phyloP scores from a whole-genome alignment of 2,797 vertebrate genomes.

The Microcaecilia unicolor region DNA sequence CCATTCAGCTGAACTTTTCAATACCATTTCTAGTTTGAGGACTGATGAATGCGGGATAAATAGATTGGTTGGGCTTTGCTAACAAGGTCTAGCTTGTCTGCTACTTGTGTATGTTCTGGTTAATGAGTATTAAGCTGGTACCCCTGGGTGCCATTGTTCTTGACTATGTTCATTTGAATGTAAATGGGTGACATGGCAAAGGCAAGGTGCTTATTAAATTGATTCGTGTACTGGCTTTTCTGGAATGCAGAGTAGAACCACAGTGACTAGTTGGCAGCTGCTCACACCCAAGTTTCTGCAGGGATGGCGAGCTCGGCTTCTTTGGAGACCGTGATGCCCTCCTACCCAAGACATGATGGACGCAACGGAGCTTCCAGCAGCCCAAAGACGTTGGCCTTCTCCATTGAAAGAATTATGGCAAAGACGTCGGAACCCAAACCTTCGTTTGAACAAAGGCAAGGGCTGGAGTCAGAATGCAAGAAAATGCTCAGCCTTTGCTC shows the following conservation, averaged over 20 bases:
- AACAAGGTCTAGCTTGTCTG: constrained; percentile 66
- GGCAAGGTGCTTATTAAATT: constrained; percentile 86
- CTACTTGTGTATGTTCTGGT: constrained; percentile 70
- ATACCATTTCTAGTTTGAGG: constrained; percentile 25
- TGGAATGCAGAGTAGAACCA: constrained; percentile 66
- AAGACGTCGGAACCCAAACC: constrained; percentile 74
- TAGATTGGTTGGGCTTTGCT: constrained; percentile 31
- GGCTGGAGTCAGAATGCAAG: constrained; percentile 53
- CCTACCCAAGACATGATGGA: constrained; percentile 63
- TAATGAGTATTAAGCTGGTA: constrained; percentile 89
- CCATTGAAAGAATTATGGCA: constrained; percentile 97
- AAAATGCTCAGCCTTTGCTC: constrained; percentile 76
- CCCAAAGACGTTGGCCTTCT: constrained; percentile 91
- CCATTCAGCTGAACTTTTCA: constrained; percentile 23
- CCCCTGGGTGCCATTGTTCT: constrained; percentile 84
- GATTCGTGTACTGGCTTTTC: constrained; percentile 77
- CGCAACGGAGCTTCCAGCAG: constrained; percentile 65
- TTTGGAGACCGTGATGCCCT: constrained; percentile 75
- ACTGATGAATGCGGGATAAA: constrained; percentile 24
- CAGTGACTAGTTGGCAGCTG: constrained; percentile 54
- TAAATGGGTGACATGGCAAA: constrained; percentile 77
- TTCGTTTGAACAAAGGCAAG: constrained; percentile 53
- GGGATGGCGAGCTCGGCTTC: constrained; percentile 83
- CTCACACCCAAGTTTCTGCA: constrained; percentile 58
- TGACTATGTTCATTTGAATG: constrained; percentile 78